Evolutionary conservation across 2,113 vertebrate species (phyloP).

Genomic region (Gila orcuttii): DNA sequence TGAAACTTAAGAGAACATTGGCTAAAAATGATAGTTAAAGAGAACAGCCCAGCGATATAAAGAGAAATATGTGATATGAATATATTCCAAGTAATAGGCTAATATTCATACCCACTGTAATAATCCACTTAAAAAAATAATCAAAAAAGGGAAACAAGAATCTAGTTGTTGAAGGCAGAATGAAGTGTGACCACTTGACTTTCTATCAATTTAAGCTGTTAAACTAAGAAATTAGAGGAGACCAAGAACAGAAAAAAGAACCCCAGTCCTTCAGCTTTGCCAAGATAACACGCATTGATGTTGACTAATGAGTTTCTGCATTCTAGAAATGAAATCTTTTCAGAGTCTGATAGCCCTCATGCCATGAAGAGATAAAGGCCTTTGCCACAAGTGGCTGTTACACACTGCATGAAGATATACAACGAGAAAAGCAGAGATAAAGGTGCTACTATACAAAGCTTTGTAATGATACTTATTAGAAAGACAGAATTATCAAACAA

Average conservation of each 20-base stretch:
- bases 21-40: neutral
- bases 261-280: neutral
- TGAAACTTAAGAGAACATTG: neutral
- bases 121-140: constrained; percentile 4
- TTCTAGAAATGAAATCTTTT: constrained; percentile 16
- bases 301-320: constrained; percentile 24
- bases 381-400: neutral
- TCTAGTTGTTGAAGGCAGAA: neutral
- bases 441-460: neutral
- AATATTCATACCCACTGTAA: neutral
- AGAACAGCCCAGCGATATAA: neutral
- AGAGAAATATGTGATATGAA: neutral
- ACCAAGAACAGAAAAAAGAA: neutral
- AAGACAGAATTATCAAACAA: neutral
- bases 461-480: neutral
- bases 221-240: neutral
- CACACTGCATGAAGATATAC: neutral
- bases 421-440: neutral
- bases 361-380: constrained; percentile 4
- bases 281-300: neutral
- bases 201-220: neutral
- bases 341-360: constrained; percentile 15
- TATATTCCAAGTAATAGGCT: neutral
- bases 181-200: constrained; percentile 1
- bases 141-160: neutral